phyloP scores from a whole-genome alignment of 2,888 invertebrate genomes.

The Nemapogon koenigi region DNA sequence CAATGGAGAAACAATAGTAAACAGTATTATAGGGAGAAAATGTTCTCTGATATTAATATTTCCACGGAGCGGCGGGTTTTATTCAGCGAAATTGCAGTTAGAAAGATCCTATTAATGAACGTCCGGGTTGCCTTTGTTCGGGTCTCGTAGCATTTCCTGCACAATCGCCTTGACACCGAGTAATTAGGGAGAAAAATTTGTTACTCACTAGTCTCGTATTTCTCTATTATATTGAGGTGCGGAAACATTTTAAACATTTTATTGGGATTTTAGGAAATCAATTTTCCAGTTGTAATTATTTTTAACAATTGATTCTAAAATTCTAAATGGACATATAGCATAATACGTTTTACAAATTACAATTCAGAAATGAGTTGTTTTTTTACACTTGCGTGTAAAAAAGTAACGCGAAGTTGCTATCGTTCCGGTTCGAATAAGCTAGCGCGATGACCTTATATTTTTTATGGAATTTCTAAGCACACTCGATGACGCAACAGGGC shows the following conservation, averaged over 20 bases:
- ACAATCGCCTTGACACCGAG: constrained; percentile 60
- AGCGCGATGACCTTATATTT: constrained; percentile 59
- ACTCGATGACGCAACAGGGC: constrained; percentile 46
- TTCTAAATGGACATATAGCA: too few relatives aligned
- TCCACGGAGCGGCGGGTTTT: constrained; percentile 43
- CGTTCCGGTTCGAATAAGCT: constrained; percentile 57
- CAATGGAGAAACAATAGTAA: constrained; percentile 17
- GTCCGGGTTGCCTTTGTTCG: constrained; percentile 52
- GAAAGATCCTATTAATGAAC: constrained; percentile 64
- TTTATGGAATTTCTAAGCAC: constrained; percentile 28
- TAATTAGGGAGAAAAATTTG: constrained; percentile 63
- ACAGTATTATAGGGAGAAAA: constrained; percentile 16
- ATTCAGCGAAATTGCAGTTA: constrained; percentile 60
- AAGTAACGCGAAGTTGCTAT: constrained; percentile 8
- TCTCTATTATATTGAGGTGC: constrained; percentile 26
- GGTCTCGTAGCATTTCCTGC: constrained; percentile 50
- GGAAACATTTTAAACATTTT: too few relatives aligned
- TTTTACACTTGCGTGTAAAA: constrained; percentile 6
- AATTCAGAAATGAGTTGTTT: constrained; percentile 3
- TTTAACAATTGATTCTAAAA: too few relatives aligned
- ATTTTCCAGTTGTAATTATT: background rate
- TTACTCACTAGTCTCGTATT: constrained; percentile 44
- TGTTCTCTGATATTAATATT: constrained; percentile 49
- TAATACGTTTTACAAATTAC: too few relatives aligned
- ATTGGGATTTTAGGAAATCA: background rate